Percentiles rank a stretch among this genome's conserved stretches.
Conservation (phyloP, 2,888 invertebrate species). For the Euzophera pinguis region DNA sequence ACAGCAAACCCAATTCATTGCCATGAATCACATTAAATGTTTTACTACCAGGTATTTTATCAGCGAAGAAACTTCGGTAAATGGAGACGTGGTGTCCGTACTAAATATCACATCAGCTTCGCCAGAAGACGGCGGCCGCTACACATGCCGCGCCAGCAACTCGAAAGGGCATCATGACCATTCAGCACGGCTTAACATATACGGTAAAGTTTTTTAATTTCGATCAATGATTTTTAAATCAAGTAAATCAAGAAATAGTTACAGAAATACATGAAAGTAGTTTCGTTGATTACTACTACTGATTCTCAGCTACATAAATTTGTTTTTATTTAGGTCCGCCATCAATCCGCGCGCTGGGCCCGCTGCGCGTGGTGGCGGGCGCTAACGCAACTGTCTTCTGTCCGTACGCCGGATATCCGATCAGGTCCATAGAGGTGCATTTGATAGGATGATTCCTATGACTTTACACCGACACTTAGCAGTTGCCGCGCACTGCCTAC, state of each 20-base stretch:
- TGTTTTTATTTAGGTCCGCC: conserved; percentile 80
- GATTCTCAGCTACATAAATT: no score
- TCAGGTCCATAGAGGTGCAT: conserved; percentile 81
- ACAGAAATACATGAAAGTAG: no score
- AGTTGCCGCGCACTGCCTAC: neutral
- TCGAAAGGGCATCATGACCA: conserved; percentile 84
- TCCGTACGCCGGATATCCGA: conserved; percentile 92
- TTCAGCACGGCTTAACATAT: conserved; percentile 87
- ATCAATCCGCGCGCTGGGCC: conserved; percentile 83
- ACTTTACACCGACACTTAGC: conserved; percentile 10
- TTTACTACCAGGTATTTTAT: conserved; percentile 83
- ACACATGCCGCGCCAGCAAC: conserved; percentile 88
- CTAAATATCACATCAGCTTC: conserved; percentile 86
- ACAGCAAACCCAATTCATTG: no score
- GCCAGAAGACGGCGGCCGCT: conserved; percentile 89
- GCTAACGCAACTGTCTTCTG: conserved; percentile 87
- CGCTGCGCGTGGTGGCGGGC: conserved; percentile 88
- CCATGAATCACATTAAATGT: no score
- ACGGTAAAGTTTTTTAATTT: conserved; percentile 76
- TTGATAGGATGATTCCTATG: conserved; percentile 56
- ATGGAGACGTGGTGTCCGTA: conserved; percentile 89
- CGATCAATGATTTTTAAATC: no score
- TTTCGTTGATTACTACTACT: neutral
- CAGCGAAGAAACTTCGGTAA: conserved; percentile 86
- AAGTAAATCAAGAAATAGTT: no score